Base-by-base conservation (phyloP, 2,888 invertebrate species). In the Aethes cnicana region DNA sequence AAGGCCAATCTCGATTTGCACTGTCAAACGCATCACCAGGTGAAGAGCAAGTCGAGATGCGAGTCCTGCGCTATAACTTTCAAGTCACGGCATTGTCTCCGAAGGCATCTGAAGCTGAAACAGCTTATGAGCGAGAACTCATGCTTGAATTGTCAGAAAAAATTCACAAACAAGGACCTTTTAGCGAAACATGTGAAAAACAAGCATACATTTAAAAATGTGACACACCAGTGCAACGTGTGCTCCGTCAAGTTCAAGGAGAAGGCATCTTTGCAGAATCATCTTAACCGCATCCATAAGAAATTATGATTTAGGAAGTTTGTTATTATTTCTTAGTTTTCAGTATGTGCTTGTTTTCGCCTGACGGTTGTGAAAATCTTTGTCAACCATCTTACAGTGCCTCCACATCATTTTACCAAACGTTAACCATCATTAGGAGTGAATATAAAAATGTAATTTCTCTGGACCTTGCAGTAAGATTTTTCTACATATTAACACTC, bases 211-310 rank as follows among this genome's bases (percentile, higher is more conserved):
- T 76, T 69, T 37, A 86, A 87, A 55, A 84, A 83, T 62, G 63
- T 75, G 0, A 84, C 66, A 0, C 86, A 77, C 57, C 77, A 85
- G 35, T 89, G 89, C 63, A 79, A 84, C 35, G 57, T 77, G 37
- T 89, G 89, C 43, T 73, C 72, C 0, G 58, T 87, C 2, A 84
- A 87, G 64, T 89, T 86, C 30, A 88, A 84, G 66, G 84, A 79
- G 1, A 77, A 79, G 32, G 77, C 77, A 18, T 88, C 88, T 0
- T 42, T 89, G 11, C 55, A 66, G 32, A 84, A 68, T 53, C 89
- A 89, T 57, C 49, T 86, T 4, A 79, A 72, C 21, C 71, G 89
- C 0, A 77, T 86, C 5, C 89, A 89, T 39, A 87, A 84, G 48
- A 74, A 72, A 35, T 86, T 85, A 84, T 84, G 85, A 86, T 80